Conservation (phyloP, 2,888 invertebrate genomes). For the Auanema sp. region DNA sequence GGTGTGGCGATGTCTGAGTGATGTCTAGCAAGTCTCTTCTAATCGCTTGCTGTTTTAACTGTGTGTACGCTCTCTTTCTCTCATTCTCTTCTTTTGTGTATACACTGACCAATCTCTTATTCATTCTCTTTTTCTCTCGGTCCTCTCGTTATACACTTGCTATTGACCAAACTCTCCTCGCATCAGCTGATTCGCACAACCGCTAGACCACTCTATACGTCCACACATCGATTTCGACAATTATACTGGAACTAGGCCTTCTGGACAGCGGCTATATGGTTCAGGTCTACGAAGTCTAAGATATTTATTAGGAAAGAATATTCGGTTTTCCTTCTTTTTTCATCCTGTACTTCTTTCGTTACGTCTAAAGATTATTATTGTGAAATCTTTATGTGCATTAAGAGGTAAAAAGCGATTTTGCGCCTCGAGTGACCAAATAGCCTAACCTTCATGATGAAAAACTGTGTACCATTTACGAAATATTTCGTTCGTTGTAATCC, state of each 20-base stretch:
- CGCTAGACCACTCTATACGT: constrained; percentile 1
- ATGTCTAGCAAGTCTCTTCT: not conserved
- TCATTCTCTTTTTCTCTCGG: not conserved
- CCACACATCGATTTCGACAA: constrained; percentile 20
- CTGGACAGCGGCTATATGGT: constrained; percentile 1
- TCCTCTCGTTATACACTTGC: not conserved
- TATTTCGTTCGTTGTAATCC: too few species aligned
- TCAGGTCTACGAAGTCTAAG: too few species aligned
- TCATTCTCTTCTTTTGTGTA: not conserved
- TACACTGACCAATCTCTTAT: not conserved
- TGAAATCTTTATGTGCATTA: too few species aligned
- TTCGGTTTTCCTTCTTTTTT: not conserved
- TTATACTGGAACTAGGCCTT: constrained; percentile 15
- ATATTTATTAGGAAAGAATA: constrained; percentile 1
- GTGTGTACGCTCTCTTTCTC: not conserved
- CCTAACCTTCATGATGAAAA: too few species aligned
- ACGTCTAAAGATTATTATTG: too few species aligned
- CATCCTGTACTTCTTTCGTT: too few species aligned
- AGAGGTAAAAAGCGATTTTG: too few species aligned
- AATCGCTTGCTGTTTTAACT: not conserved
- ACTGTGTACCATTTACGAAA: too few species aligned
- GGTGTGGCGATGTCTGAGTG: too few species aligned
- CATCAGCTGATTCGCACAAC: constrained; percentile 2
- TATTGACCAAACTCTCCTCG: not conserved
- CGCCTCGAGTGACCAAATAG: too few species aligned